phyloP scores from a whole-genome alignment of 2,113 vertebrate species.

The Talpa occidentalis region DNA sequence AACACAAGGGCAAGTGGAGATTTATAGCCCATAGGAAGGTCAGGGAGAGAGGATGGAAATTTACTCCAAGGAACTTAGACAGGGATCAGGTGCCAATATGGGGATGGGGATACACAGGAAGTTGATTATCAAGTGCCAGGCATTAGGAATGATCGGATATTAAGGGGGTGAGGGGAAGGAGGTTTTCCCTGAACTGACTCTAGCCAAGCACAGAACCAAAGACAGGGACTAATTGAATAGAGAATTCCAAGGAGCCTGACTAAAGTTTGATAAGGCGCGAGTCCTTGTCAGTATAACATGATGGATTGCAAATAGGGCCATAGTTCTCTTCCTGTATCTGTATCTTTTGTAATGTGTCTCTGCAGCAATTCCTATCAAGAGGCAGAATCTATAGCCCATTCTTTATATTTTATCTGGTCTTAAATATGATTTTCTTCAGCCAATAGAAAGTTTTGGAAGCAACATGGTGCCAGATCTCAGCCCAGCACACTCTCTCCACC shows the following conservation, averaged over 20 bases:
- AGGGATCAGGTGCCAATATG: neutral
- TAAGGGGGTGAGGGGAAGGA: too few relatives aligned
- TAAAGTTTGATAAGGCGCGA: neutral
- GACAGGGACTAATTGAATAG: neutral
- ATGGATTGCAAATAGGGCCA: neutral
- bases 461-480: neutral
- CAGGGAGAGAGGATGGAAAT: neutral
- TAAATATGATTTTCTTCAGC: neutral
- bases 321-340: neutral
- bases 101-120: neutral
- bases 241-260: neutral
- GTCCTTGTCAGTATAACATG: neutral
- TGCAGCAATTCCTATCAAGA: neutral
- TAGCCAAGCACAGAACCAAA: neutral
- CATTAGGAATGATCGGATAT: neutral
- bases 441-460: neutral
- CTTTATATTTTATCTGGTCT: neutral
- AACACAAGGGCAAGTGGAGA: neutral
- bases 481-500: neutral
- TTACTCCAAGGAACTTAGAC: neutral
- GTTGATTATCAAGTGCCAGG: neutral
- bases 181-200: neutral
- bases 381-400: neutral
- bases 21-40: neutral
- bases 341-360: neutral